phyloP scores from a whole-genome alignment of 2,113 vertebrate genomes.

The Cavia aperea region DNA sequence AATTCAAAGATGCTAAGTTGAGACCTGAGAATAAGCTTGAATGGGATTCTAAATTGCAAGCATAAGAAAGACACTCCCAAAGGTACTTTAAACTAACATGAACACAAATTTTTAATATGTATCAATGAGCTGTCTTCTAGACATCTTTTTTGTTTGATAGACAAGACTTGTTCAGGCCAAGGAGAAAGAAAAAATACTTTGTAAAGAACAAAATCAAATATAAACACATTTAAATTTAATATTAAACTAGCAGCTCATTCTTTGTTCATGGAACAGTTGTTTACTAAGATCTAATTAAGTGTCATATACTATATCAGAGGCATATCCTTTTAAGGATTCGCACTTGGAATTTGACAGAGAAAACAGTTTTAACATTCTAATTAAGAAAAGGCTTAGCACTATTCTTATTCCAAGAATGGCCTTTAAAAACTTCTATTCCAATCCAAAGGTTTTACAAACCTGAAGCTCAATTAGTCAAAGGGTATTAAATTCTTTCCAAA shows the following conservation, averaged over 20 bases:
- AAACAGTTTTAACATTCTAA: neutral
- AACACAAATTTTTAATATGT: neutral
- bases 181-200: neutral
- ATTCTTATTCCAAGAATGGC: neutral
- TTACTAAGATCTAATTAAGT: neutral
- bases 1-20: neutral
- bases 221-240: conserved; percentile 6
- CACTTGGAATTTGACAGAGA: neutral
- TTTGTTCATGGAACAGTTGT: conserved; percentile 5
- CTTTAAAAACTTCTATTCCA: neutral
- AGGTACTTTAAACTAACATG: conserved; percentile 1
- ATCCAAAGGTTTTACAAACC: conserved; percentile 6
- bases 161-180: neutral
- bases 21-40: conserved; percentile 32
- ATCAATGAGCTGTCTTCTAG: neutral
- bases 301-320: neutral
- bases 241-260: conserved; percentile 17
- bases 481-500: conserved; percentile 21
- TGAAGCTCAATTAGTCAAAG: neutral
- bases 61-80: neutral
- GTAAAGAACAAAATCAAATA: conserved; percentile 28
- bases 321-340: neutral
- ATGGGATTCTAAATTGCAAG: neutral
- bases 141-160: neutral
- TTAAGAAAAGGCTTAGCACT: neutral